Evolutionary conservation across 2,797 vertebrate genomes (phyloP).

Genomic region (Mus caroli): DNA sequence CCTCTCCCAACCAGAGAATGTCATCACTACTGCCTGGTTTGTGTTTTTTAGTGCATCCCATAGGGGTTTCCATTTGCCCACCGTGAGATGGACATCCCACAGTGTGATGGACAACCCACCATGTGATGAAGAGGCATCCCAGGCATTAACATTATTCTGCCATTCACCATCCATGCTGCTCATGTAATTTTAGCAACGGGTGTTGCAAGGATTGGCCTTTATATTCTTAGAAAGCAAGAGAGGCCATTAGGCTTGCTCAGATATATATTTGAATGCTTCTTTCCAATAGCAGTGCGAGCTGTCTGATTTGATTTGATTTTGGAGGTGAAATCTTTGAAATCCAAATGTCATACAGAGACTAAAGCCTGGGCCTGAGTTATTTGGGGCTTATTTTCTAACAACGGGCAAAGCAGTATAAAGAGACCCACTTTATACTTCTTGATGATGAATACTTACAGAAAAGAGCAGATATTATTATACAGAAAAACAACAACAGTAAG

Average conservation of each 20-base stretch:
- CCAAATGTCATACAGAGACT: conserved; percentile 59
- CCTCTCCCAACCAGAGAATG: neutral
- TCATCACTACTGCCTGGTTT: neutral
- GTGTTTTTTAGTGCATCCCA: neutral
- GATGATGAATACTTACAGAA: conserved; percentile 46
- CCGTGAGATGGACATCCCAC: neutral
- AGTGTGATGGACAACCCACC: neutral
- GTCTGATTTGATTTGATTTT: conserved; percentile 52
- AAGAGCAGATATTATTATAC: conserved; percentile 20
- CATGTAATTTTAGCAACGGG: conserved; percentile 38
- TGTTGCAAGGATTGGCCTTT: neutral
- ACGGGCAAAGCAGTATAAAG: neutral
- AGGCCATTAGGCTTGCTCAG: neutral
- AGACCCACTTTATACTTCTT: conserved; percentile 56
- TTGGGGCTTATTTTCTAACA: neutral
- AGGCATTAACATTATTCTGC: neutral
- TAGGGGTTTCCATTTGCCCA: neutral
- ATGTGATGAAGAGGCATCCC: neutral
- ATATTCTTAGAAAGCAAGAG: conserved; percentile 59
- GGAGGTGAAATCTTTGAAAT: neutral
- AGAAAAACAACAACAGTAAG: neutral
- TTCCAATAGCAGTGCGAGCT: conserved; percentile 38
- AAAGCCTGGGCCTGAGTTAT: conserved; percentile 35
- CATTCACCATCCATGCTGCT: neutral
- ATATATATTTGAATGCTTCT: conserved; percentile 14